Conservation (phyloP, 1,140 invertebrate genomes). For the Parasteatoda tepidariorum region DNA sequence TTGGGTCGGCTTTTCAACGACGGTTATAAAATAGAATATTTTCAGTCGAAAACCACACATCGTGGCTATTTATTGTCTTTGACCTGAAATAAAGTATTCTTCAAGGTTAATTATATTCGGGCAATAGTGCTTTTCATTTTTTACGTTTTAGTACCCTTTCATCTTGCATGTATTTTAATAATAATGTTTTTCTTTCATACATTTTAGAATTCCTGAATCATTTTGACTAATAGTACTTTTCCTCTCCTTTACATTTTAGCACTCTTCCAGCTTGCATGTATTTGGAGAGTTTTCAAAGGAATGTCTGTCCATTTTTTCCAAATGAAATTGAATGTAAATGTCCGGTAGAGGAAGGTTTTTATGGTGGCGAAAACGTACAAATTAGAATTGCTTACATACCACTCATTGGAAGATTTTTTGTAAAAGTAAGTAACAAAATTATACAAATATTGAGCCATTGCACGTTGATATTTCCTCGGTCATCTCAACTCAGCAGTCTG, state of each 20-base stretch:
- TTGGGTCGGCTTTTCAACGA: too few relatives aligned
- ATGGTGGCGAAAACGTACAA: background rate
- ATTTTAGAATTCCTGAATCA: background rate
- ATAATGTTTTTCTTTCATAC: background rate
- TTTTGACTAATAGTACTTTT: background rate
- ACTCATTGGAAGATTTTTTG: background rate
- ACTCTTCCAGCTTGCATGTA: background rate
- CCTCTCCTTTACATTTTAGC: background rate
- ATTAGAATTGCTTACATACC: background rate
- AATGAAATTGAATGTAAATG: background rate
- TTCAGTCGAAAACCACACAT: too few relatives aligned
- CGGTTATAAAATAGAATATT: too few relatives aligned
- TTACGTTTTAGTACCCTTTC: too few relatives aligned
- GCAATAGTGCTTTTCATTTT: too few relatives aligned
- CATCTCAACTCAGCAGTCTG: too few relatives aligned
- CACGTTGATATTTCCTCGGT: too few relatives aligned
- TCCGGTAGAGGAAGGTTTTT: background rate
- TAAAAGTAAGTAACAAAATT: background rate
- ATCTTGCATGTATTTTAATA: background rate
- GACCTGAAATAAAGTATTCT: too few relatives aligned
- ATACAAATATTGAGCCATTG: too few relatives aligned
- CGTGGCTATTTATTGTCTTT: too few relatives aligned
- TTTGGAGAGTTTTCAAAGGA: background rate
- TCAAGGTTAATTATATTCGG: too few relatives aligned
- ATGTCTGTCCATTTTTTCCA: background rate